phyloP scores from a whole-genome alignment of 2,113 vertebrate species.

The Rhabdomys dilectus region DNA sequence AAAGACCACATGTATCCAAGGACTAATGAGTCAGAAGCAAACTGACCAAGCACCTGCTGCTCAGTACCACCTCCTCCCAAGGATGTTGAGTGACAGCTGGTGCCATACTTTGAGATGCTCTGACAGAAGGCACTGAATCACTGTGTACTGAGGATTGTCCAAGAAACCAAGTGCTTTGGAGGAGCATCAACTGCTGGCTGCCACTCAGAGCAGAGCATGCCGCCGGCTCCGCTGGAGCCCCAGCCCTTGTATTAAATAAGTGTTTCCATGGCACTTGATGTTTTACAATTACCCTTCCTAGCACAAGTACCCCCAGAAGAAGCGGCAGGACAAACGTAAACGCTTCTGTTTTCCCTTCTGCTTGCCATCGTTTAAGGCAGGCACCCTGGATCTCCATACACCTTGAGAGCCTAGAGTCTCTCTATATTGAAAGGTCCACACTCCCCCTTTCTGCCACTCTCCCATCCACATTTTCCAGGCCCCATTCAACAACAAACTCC shows the following conservation, averaged over 20 bases:
- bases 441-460: not conserved
- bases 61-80: conserved; percentile 10
- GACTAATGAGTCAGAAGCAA: not conserved
- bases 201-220: conserved; percentile 1
- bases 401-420: not conserved
- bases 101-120: conserved; percentile 63
- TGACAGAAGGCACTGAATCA: conserved; percentile 75
- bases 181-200: conserved; percentile 49
- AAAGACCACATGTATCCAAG: not conserved
- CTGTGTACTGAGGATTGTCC: conserved; percentile 62
- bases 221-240: not conserved
- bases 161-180: conserved; percentile 75
- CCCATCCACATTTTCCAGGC: not conserved
- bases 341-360: not conserved
- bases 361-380: not conserved
- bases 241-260: conserved; percentile 58
- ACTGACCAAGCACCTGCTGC: conserved; percentile 14
- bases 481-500: not conserved
- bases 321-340: not conserved
- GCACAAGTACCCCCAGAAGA: conserved; percentile 40
- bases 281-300: conserved; percentile 66
- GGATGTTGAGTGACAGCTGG: conserved; percentile 41
- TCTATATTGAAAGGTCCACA: too few relatives aligned
- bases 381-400: accelerated
- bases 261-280: conserved; percentile 77